Evolutionary conservation across 37 sponge, comb jelly and placozoan genomes (phyloP), one percentile per base, ranked within the genome.

Genomic region (Hormiphora californensis): DNA sequence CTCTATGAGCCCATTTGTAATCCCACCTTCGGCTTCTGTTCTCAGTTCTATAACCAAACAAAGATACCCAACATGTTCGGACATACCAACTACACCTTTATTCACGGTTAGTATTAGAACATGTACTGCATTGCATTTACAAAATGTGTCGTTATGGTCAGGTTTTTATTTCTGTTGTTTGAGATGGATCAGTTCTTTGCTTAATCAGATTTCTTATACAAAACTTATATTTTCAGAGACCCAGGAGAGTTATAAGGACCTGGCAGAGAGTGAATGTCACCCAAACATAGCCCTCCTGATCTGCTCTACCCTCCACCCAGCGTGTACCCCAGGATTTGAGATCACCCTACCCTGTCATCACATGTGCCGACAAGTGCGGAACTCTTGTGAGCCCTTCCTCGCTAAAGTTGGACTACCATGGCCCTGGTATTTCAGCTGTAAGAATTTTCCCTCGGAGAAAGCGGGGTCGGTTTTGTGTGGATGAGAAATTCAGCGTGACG

Each of bases 61-160:
- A 65, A 65, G 37, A 36, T 65, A 7, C 67, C 67, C 36, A 65
- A 65, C 67, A 65, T 36, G 67, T 65, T 65, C 67, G 35, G 35
- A 8, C 38, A 65, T 35, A 39, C 32, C 36, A 65, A 31, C 36
- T 65, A 33, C 67, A 31, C 33, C 28, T 17, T 35, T 1, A 39
- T 65, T 31, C 2, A 36, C 37, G 35, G 67, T 65, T 15, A 65
- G 67, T 65, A 25, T 17, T 27, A 7, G 11, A 49, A 15, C 15
- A 49, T 15, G 53, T 49, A 15, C 15, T 49, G 9, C 53, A 9
- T 49, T 17, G 53, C 53, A 9, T 49, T 49, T 49, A 49, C 53
- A 9, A 9, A 49, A 49, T 49, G 53, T 49, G 9, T 17, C 15
- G 9, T 17, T 49, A 17, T 49, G 53, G 9, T 15, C 53, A 49